Percentiles rank a stretch among this genome's conserved stretches.
phyloP scores from a whole-genome alignment of 1,140 invertebrate genomes.

The Magallana gigas region DNA sequence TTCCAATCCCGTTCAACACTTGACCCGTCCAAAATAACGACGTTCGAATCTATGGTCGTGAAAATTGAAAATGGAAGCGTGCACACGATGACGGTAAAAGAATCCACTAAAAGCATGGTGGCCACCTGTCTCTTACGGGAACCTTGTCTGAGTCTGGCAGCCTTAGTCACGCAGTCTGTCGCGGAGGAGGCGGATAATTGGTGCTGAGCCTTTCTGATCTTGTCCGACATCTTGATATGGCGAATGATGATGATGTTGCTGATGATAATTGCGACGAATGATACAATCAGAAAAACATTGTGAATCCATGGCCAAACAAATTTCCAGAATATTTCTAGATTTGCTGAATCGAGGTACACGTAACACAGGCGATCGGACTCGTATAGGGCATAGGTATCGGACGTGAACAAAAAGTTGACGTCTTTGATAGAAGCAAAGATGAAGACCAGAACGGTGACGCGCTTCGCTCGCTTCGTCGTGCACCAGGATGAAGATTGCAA shows the following conservation, averaged over 20 bases:
- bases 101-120: slow-evolving; percentile 69
- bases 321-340: slow-evolving; percentile 55
- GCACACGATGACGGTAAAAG: slow-evolving; percentile 66
- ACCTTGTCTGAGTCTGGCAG: background rate
- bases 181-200: slow-evolving; percentile 8
- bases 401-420: slow-evolving; percentile 63
- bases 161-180: background rate
- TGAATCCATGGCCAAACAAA: slow-evolving; percentile 69
- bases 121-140: slow-evolving; percentile 63
- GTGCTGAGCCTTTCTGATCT: slow-evolving; percentile 29
- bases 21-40: slow-evolving; percentile 41
- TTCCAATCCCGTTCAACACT: slow-evolving; percentile 43
- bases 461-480: slow-evolving; percentile 63
- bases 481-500: slow-evolving; percentile 63
- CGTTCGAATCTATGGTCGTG: slow-evolving; percentile 50
- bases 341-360: slow-evolving; percentile 49
- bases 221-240: slow-evolving; percentile 59
- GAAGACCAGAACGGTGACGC: slow-evolving; percentile 52
- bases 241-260: slow-evolving; percentile 73
- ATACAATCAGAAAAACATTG: slow-evolving; percentile 64
- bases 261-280: slow-evolving; percentile 64
- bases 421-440: slow-evolving; percentile 61
- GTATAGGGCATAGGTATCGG: slow-evolving; percentile 57
- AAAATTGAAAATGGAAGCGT: slow-evolving; percentile 68
- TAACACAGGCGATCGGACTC: slow-evolving; percentile 63